These are phyloP conservation scores for Microcebus lehilahytsara DNA, from an alignment of 2,113 vertebrate genomes.

Conservation along the genomic window DNA sequence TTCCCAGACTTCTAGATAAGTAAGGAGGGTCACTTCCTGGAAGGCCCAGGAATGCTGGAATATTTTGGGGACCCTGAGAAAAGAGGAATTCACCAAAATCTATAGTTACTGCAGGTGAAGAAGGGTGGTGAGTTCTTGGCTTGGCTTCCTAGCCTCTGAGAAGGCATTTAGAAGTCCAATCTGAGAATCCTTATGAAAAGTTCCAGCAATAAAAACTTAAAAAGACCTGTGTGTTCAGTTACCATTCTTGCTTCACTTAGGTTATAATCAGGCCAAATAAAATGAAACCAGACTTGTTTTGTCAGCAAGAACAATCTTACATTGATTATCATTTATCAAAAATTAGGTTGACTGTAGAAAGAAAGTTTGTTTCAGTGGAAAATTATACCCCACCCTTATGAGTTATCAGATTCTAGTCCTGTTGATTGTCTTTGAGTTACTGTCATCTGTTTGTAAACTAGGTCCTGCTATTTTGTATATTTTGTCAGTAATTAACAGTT, in stretches of 20 bases:
- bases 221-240: neutral
- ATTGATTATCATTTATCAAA: neutral
- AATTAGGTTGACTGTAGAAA: neutral
- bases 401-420: neutral
- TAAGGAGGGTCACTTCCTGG: neutral
- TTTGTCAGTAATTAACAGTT: neutral
- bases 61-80: neutral
- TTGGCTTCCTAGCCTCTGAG: neutral
- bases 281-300: neutral
- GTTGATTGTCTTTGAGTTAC: neutral
- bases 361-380: neutral
- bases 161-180: neutral
- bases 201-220: neutral
- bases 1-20: neutral
- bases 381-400: neutral
- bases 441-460: neutral
- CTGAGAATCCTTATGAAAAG: neutral
- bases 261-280: neutral
- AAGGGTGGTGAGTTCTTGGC: neutral
- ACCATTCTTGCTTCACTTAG: neutral
- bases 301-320: neutral
- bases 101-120: neutral
- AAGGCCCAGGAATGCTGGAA: neutral
- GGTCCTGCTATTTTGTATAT: neutral
- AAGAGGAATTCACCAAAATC: neutral